Conservation (phyloP, 1,140 invertebrate genomes). For the Lasioglossum baleicum region DNA sequence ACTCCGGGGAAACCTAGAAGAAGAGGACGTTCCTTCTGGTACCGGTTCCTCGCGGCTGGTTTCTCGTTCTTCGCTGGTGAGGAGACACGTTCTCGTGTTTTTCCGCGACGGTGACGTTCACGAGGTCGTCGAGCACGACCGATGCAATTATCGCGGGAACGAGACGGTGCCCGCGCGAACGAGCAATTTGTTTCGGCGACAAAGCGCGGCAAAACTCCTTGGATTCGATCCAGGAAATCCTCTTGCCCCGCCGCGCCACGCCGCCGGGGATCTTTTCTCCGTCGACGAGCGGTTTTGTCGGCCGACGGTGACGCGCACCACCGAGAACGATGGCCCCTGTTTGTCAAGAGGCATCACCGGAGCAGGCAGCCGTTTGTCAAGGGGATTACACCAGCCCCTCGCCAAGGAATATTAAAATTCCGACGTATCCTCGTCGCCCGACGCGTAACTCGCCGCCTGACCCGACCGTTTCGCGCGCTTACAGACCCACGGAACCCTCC, state of each 20-base stretch:
- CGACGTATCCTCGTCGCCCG: conserved; percentile 56
- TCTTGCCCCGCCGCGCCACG: background rate
- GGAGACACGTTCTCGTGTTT: conserved; percentile 11
- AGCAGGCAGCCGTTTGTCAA: conserved; percentile 66
- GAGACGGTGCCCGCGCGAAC: conserved; percentile 46
- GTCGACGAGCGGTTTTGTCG: background rate
- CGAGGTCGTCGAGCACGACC: conserved; percentile 30
- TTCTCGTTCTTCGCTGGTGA: too few species aligned
- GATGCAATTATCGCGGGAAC: conserved; percentile 52
- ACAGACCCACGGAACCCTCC: background rate
- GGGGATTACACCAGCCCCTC: conserved; percentile 59
- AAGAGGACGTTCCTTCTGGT: too few species aligned
- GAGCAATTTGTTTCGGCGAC: conserved; percentile 71
- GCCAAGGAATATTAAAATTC: conserved; percentile 70
- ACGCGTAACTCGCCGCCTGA: conserved; percentile 18
- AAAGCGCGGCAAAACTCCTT: conserved; percentile 70
- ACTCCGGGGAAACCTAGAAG: too few species aligned
- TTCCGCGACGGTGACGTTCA: conserved; percentile 3
- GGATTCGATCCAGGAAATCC: conserved; percentile 64
- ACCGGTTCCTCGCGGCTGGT: too few species aligned
- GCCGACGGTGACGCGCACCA: conserved; percentile 18
- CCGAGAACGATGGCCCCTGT: conserved; percentile 66
- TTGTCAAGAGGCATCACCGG: conserved; percentile 66
- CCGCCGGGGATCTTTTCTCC: background rate
- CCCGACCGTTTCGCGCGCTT: conserved; percentile 10